Conservation (phyloP, 2,888 invertebrate genomes). For the Anarsia innoxiella region DNA sequence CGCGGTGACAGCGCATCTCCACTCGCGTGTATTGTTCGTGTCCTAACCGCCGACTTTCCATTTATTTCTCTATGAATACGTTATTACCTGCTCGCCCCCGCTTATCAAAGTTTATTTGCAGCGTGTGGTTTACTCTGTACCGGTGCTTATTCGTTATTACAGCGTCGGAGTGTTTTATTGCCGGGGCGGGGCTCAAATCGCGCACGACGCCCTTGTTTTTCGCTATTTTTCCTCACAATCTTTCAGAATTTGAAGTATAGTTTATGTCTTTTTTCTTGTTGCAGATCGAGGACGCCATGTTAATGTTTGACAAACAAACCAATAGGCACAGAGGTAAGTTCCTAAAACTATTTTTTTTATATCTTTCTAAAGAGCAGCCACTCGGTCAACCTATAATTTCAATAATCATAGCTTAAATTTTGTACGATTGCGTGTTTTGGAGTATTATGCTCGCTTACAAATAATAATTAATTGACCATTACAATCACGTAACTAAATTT, state of each 20-base stretch:
- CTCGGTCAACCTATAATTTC: slow-evolving; percentile 17
- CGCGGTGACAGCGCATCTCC: slow-evolving; percentile 64
- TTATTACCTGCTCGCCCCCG: slow-evolving; percentile 75
- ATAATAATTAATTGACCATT: slow-evolving; percentile 27
- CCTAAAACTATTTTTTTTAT: not conserved
- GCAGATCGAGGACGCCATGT: slow-evolving; percentile 99
- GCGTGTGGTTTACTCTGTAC: slow-evolving; percentile 74
- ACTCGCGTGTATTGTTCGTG: slow-evolving; percentile 64
- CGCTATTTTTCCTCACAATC: slow-evolving; percentile 51
- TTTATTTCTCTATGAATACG: slow-evolving; percentile 77
- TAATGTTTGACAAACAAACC: slow-evolving; percentile 99
- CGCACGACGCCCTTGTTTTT: slow-evolving; percentile 65
- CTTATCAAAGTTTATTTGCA: slow-evolving; percentile 76
- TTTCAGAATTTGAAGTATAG: slow-evolving; percentile 55
- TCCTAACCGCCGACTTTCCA: slow-evolving; percentile 74
- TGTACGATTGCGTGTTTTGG: slow-evolving; percentile 26
- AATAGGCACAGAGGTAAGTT: slow-evolving; percentile 98
- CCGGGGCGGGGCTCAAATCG: slow-evolving; percentile 67
- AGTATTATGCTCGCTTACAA: slow-evolving; percentile 24
- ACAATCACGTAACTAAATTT: slow-evolving; percentile 22
- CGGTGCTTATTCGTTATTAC: slow-evolving; percentile 75
- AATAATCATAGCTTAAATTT: slow-evolving; percentile 22
- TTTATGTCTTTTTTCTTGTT: slow-evolving; percentile 75
- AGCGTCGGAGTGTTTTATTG: slow-evolving; percentile 73
- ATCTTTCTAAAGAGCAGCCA: not conserved